A percentile compares a stretch with the other conserved stretches of the same genome.
Conservation (phyloP, 1,140 invertebrate genomes). For the Agraylea sexmaculata region DNA sequence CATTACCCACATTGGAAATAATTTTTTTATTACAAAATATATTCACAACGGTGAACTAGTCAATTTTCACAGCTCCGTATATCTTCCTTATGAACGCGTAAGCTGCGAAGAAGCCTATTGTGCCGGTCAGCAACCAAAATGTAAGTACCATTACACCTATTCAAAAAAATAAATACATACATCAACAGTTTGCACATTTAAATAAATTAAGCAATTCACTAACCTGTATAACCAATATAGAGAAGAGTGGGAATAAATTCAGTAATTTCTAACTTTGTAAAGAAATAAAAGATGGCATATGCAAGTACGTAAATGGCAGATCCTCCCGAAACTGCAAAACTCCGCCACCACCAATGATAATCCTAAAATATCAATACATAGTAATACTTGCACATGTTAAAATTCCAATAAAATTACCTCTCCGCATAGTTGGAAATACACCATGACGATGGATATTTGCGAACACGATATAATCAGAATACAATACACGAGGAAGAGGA, state of each 20-base stretch:
- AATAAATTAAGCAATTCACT: conserved; percentile 6
- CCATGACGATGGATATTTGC: conserved; percentile 96
- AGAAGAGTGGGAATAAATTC: conserved; percentile 94
- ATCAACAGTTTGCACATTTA: conserved; percentile 1
- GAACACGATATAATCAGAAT: conserved; percentile 93
- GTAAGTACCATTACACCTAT: conserved; percentile 86
- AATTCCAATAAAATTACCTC: conserved; percentile 60
- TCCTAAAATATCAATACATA: conserved; percentile 48
- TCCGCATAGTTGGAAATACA: conserved; percentile 95
- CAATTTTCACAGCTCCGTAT: conserved; percentile 94
- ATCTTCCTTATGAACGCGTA: conserved; percentile 95
- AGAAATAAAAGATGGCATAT: conserved; percentile 95
- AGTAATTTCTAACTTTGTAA: conserved; percentile 93
- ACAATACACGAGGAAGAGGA: conserved; percentile 93
- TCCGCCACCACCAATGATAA: conserved; percentile 99
- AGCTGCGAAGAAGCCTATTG: conserved; percentile 94
- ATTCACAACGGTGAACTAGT: no score
- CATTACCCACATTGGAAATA: no score
- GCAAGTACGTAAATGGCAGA: conserved; percentile 89
- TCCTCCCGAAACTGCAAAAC: conserved; percentile 89
- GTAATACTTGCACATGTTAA: conserved; percentile 3
- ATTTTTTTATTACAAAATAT: no score
- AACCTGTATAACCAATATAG: conserved; percentile 86
- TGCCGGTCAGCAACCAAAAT: conserved; percentile 94
- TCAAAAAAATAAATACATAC: conserved; percentile 21